phyloP scores from a whole-genome alignment of 2,113 vertebrate genomes.

The Podiceps cristatus region DNA sequence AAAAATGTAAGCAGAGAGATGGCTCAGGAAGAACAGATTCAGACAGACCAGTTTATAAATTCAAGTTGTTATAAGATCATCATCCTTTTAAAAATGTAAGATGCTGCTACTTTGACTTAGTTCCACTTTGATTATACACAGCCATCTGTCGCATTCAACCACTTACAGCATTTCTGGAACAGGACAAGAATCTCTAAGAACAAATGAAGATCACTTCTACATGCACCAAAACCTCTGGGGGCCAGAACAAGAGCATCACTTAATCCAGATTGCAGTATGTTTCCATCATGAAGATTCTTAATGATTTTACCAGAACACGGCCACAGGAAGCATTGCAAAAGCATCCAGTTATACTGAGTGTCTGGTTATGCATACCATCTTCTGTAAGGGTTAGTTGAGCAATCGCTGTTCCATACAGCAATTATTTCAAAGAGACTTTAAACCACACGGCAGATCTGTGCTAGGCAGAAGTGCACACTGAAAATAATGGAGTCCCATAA shows the following conservation, averaged over 20 bases:
- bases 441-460: background rate
- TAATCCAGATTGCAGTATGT: background rate
- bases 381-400: background rate
- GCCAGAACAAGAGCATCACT: background rate
- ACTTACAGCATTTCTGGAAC: background rate
- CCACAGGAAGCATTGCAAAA: background rate
- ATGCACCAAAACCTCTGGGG: background rate
- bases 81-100: conserved; percentile 2
- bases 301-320: background rate
- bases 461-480: background rate
- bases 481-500: background rate
- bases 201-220: background rate
- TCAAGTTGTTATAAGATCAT: background rate
- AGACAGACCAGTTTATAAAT: background rate
- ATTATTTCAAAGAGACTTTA: background rate
- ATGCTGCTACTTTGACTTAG: background rate
- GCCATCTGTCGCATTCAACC: no score
- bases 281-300: background rate
- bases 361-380: background rate
- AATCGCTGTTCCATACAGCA: background rate
- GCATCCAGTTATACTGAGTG: background rate
- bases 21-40: background rate
- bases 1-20: background rate
- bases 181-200: background rate
- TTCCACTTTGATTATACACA: background rate